A percentile compares a stretch with the other conserved stretches of the same genome.
Evolutionary conservation across 35 echinoderm and acorn worm species (phyloP).

Genomic region (Heliocidaris erythrogramma): DNA sequence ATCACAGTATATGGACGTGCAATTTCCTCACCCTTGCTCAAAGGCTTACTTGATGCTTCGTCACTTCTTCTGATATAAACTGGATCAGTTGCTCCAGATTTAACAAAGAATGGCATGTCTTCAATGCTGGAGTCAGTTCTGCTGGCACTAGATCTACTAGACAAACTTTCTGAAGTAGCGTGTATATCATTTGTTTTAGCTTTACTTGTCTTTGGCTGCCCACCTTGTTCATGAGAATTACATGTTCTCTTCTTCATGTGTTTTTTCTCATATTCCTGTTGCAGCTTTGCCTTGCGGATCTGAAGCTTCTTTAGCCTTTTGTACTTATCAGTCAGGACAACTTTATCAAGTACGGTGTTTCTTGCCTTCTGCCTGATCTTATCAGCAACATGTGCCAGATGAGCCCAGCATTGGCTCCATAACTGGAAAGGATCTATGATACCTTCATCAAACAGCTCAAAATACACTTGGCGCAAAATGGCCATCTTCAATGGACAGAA

Average conservation of each 20-base stretch:
- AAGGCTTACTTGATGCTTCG: not conserved
- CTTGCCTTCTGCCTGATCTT: not conserved
- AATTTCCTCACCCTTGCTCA: not conserved
- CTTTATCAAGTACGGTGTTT: not conserved
- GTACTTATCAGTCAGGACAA: not conserved
- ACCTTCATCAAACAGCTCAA: not conserved
- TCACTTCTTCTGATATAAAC: not conserved
- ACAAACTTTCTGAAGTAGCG: not conserved
- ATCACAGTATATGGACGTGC: not conserved
- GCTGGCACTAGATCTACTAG: not conserved
- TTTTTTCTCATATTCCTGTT: not conserved
- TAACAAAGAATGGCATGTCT: not conserved
- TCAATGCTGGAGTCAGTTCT: not conserved
- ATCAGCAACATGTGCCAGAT: not conserved
- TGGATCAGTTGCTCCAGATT: not conserved
- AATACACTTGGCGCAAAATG: not conserved
- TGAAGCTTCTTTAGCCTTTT: not conserved
- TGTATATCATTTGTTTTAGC: not conserved
- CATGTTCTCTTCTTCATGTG: not conserved
- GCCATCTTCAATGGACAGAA: slow-evolving; percentile 1
- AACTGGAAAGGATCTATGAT: not conserved
- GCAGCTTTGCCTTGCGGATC: not conserved
- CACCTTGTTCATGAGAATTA: not conserved
- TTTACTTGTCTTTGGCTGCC: not conserved
- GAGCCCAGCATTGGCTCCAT: not conserved